These are phyloP conservation scores for Apodemia duryi DNA, from an alignment of 2,888 invertebrate species.

Conservation along the genomic window DNA sequence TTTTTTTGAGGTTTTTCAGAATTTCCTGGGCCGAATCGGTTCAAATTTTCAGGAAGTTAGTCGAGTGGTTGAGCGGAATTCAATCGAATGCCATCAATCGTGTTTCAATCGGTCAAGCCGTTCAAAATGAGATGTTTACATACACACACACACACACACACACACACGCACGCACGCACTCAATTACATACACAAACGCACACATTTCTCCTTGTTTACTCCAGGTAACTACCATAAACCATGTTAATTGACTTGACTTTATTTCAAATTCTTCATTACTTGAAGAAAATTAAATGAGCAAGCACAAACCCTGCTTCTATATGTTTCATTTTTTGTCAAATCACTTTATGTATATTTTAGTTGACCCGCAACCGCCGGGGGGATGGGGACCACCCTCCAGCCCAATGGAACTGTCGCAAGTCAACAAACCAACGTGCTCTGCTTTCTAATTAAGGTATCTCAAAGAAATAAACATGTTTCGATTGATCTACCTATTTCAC, in stretches of 20 bases:
- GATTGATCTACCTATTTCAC: slow-evolving; percentile 38
- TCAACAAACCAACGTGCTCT: slow-evolving; percentile 63
- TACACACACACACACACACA: no score
- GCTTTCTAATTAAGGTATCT: slow-evolving; percentile 59
- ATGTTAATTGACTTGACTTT: background rate
- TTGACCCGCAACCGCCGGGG: slow-evolving; percentile 23
- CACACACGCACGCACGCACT: no score
- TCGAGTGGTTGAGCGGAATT: no score
- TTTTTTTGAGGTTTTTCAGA: no score
- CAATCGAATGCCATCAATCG: no score
- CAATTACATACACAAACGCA: no score
- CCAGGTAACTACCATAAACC: background rate
- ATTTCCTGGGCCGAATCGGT: no score
- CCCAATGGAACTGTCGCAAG: slow-evolving; percentile 61
- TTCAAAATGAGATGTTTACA: no score
- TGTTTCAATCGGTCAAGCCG: no score
- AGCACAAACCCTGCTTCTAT: background rate
- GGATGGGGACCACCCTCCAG: slow-evolving; percentile 35
- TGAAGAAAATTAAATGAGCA: background rate
- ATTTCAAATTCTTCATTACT: background rate
- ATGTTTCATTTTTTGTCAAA: slow-evolving; percentile 19
- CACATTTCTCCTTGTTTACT: no score
- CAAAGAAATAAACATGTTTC: slow-evolving; percentile 53
- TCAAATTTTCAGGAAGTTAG: no score
- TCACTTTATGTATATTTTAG: slow-evolving; percentile 13